These are phyloP conservation scores for Phenacoccus solenopsis DNA, from an alignment of 1,140 invertebrate genomes.

Conservation along the genomic window DNA sequence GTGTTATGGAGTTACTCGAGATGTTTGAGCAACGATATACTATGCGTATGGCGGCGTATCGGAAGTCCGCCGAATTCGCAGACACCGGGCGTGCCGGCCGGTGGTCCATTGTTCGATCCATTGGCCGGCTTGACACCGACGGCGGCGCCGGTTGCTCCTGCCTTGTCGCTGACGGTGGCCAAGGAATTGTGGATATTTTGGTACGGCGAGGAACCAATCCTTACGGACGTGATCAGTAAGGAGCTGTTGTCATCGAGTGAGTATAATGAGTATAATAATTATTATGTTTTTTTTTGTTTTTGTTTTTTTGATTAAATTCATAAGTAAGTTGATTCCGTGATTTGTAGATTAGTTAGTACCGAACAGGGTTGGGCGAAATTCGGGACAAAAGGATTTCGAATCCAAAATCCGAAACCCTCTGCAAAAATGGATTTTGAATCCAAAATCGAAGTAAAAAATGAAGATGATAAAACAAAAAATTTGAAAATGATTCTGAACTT, in stretches of 20 bases:
- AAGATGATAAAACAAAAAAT: too few species aligned
- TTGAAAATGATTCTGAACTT: too few species aligned
- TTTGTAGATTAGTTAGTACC: too few species aligned
- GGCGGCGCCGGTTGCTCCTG: slow-evolving; percentile 42
- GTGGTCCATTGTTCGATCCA: slow-evolving; percentile 44
- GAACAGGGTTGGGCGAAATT: too few species aligned
- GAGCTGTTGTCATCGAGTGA: slow-evolving; percentile 49
- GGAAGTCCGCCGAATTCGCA: slow-evolving; percentile 38
- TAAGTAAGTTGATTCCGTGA: too few species aligned
- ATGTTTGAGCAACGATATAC: slow-evolving; percentile 84
- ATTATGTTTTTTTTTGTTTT: too few species aligned
- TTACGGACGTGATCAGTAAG: slow-evolving; percentile 63
- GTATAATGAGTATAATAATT: too few species aligned
- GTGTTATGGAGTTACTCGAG: slow-evolving; percentile 83
- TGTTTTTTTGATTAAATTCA: too few species aligned
- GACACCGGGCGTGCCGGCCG: slow-evolving; percentile 30
- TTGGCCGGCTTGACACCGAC: slow-evolving; percentile 40
- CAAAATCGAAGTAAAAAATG: too few species aligned
- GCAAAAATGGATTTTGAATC: too few species aligned
- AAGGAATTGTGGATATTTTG: slow-evolving; percentile 99
- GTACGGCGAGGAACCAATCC: slow-evolving; percentile 94
- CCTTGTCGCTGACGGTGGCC: slow-evolving; percentile 59
- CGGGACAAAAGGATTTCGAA: too few species aligned
- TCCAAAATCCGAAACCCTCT: too few species aligned
- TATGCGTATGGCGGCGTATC: slow-evolving; percentile 89